Evolutionary conservation across 2,888 invertebrate genomes (phyloP), one percentile per base, ranked within the genome.

Genomic region (Dryobota labecula): DNA sequence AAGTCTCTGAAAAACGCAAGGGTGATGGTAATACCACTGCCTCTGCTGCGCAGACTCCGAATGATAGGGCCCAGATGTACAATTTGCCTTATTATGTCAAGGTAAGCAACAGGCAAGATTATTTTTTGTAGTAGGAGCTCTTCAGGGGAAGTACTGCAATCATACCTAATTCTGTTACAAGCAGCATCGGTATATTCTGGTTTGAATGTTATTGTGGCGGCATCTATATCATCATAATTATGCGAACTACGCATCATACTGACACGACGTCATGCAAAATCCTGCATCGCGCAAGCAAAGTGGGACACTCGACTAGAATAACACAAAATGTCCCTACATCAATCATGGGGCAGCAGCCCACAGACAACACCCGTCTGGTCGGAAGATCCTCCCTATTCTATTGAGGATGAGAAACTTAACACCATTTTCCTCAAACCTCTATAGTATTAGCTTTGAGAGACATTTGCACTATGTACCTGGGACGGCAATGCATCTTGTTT

Each of bases 61-160:
- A 64, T 33, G 56, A 60, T 18, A 57, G 43, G 15, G 60, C 41
- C n/a, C 53, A 57, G 72, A 49, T 45, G 7, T 70, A n/a, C 70
- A 77, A 70, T 58, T 70, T 86, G 41, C 87, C 87, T 0, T 88
- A 89, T 70, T 90, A 82, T 68, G 91, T 89, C 0, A 92, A 92
- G 91, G 92, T 92, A 85, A 70, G 43, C 38, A 33, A 56, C 24
- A 41, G 7, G 18, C 9, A 30, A 11, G 7, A n/a, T 24, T 6
- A 15, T 58, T 24, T 49, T 49, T 24, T 1, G 15, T 53, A 24
- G 15, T 30, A 47, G 0, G 27, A 54, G 5, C 18, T 67, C 5
- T 2, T 15, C 27, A 2, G 4, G 64, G 6, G 8, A 20, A 51
- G 30, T n/a, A 38, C 18, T 56, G 20, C 20, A 9, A n/a, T 3